phyloP scores from a whole-genome alignment of 2,797 vertebrate genomes.

The Pagetopsis macropterus region DNA sequence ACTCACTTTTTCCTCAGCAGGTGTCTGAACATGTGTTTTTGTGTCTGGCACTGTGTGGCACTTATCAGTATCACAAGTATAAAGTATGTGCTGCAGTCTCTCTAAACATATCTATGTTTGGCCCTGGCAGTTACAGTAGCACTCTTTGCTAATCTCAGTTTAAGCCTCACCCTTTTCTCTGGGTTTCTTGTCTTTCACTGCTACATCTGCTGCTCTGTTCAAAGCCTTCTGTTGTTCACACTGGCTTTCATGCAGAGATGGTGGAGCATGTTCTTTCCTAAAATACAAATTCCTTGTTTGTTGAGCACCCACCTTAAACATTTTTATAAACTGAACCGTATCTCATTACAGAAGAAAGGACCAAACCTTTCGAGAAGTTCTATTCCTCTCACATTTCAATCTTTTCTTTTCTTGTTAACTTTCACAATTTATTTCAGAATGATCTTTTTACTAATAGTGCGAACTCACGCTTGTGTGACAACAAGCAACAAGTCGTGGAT shows the following conservation, averaged over 20 bases:
- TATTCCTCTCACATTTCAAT: background rate
- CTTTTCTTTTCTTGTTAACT: background rate
- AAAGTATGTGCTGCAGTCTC: background rate
- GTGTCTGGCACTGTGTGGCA: background rate
- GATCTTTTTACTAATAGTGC: too few relatives aligned
- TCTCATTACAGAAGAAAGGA: background rate
- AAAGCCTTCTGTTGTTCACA: constrained; percentile 6
- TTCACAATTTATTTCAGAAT: background rate
- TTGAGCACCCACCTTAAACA: background rate
- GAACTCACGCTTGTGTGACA: background rate
- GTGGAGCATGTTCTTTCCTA: background rate
- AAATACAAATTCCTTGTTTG: background rate
- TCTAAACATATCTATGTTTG: constrained; percentile 40
- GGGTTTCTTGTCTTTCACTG: constrained; percentile 16
- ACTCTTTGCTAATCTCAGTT: constrained; percentile 16
- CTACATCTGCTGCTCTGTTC: constrained; percentile 2
- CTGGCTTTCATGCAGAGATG: constrained; percentile 5
- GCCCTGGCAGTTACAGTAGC: background rate
- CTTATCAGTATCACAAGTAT: background rate
- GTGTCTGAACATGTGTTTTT: constrained; percentile 23
- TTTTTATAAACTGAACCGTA: background rate
- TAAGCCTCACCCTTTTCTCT: constrained; percentile 16
- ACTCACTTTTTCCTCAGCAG: background rate
- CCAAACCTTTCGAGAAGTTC: background rate
- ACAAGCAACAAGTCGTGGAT: background rate